These are phyloP conservation scores for Procambarus virginalis DNA, from an alignment of 1,140 invertebrate genomes.

Conservation along the genomic window DNA sequence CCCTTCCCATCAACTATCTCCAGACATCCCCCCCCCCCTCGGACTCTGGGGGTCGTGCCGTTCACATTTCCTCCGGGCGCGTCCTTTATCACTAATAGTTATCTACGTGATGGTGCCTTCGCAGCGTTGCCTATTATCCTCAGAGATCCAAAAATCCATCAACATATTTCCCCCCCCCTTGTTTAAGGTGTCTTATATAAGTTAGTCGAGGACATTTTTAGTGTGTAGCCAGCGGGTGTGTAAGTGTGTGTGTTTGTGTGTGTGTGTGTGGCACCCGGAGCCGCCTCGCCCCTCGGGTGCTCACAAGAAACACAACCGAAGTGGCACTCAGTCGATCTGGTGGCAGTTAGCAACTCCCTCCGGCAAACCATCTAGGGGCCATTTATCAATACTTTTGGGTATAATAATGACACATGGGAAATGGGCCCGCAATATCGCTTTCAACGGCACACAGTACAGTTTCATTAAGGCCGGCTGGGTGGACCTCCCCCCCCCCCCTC, in stretches of 20 bases:
- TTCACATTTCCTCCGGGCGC: slow-evolving; percentile 30
- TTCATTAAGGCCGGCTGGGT: slow-evolving; percentile 17
- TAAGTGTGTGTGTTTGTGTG: too few relatives aligned
- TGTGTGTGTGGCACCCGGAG: too few relatives aligned
- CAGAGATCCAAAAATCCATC: neutral
- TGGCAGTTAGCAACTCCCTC: slow-evolving; percentile 9
- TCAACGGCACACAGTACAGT: slow-evolving; percentile 37
- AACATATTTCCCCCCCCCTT: neutral
- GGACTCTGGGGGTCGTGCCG: neutral
- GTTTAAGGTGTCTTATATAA: too few relatives aligned
- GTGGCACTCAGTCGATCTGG: neutral
- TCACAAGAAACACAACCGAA: neutral
- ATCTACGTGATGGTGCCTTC: slow-evolving; percentile 53
- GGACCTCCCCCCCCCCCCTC: neutral
- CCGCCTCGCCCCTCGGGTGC: too few relatives aligned
- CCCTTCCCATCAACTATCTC: neutral
- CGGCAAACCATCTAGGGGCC: slow-evolving; percentile 45
- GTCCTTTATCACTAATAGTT: slow-evolving; percentile 62
- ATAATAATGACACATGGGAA: slow-evolving; percentile 64
- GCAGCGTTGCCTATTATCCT: neutral
- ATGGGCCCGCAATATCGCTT: slow-evolving; percentile 59
- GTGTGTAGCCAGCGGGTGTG: too few relatives aligned
- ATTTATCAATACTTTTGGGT: slow-evolving; percentile 66
- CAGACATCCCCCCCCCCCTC: neutral
- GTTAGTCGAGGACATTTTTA: too few relatives aligned